phyloP scores from a whole-genome alignment of 2,797 vertebrate genomes.

The Telmatherina bonti region DNA sequence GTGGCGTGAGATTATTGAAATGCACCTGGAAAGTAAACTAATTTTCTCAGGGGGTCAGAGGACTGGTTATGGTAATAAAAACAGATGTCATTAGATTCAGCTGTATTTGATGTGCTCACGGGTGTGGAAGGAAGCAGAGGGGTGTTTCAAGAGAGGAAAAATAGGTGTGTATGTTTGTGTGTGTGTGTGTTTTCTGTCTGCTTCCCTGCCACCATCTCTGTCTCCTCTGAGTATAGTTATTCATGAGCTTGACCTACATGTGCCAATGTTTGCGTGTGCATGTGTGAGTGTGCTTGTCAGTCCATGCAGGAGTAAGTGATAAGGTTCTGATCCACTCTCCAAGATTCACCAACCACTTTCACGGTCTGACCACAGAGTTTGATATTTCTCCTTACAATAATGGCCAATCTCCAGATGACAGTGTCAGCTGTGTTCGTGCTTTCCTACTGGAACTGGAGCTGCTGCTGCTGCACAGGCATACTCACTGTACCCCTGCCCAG shows the following conservation, averaged over 20 bases:
- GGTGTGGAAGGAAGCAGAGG: constrained; percentile 18
- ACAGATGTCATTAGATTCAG: constrained; percentile 74
- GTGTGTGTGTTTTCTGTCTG: constrained; percentile 59
- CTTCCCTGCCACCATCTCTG: constrained; percentile 51
- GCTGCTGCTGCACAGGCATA: constrained; percentile 4
- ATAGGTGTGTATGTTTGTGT: constrained; percentile 31
- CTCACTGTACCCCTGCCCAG: constrained; percentile 12
- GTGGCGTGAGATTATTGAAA: constrained; percentile 67
- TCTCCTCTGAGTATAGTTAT: constrained; percentile 67
- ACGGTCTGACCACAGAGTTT: constrained; percentile 64
- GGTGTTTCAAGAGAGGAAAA: background rate
- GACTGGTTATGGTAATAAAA: constrained; percentile 78
- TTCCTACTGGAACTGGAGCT: constrained; percentile 30
- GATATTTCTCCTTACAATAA: constrained; percentile 54
- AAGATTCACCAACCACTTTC: constrained; percentile 70
- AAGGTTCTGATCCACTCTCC: constrained; percentile 68
- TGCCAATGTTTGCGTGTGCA: constrained; percentile 40
- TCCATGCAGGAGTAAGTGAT: constrained; percentile 47
- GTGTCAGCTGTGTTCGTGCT: constrained; percentile 47
- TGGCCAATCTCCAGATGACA: constrained; percentile 42
- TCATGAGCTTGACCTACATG: constrained; percentile 78
- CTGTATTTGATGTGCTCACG: constrained; percentile 69
- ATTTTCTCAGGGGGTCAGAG: constrained; percentile 71
- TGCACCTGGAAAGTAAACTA: constrained; percentile 72
- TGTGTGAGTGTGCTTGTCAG: constrained; percentile 35